Base-by-base conservation (phyloP, 2,113 vertebrate genomes). In the Panthera leo region DNA sequence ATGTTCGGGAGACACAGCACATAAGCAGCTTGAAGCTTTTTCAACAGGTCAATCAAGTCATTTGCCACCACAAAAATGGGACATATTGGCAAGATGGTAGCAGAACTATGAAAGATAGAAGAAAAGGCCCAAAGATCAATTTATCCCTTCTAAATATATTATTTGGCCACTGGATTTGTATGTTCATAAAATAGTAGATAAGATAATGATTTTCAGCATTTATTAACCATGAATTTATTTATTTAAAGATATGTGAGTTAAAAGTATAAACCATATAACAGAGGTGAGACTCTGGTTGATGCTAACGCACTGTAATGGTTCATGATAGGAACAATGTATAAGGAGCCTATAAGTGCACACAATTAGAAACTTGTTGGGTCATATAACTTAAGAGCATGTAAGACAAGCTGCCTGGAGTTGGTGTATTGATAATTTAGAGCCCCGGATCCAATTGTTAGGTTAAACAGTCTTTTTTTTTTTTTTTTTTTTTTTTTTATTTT, bases 311-410 rank as follows among this genome's bases (percentile, higher is more conserved):
- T 42, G 27, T 36, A 83, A 9, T 34, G 0, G 6, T 0, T 48
- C 16, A 19, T 82, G 27, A 55, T 2, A 42, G 7, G 16, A 16
- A 23, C 4, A 42, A 16, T 1, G 3, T 5, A 14, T 27, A 42
- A 34, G 29, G 3, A 80, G 7, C 1, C 5, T 23, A 0, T 29
- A 55, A 8, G 0, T 23, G 0, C 16, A 78, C 16, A 70, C 4
- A 45, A 9, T 53, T 70, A 42, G 36, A 90, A 39, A 76, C 61
- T 5, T 5, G 6, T 55, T 71, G 16, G 39, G 3, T 70, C 21
- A 15, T 18, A 0, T 51, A 18, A 42, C 48, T 42, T 1, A 65
- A 86, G 5, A 70, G 1, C 9, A 45, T 58, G 36, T 9, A 14
- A 39, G 45, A 94, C 27, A 92, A 87, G 13, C 19, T 85, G 4